These are phyloP conservation scores for Lepus townsendii DNA, from an alignment of 2,797 vertebrate species.

Conservation along the genomic window DNA sequence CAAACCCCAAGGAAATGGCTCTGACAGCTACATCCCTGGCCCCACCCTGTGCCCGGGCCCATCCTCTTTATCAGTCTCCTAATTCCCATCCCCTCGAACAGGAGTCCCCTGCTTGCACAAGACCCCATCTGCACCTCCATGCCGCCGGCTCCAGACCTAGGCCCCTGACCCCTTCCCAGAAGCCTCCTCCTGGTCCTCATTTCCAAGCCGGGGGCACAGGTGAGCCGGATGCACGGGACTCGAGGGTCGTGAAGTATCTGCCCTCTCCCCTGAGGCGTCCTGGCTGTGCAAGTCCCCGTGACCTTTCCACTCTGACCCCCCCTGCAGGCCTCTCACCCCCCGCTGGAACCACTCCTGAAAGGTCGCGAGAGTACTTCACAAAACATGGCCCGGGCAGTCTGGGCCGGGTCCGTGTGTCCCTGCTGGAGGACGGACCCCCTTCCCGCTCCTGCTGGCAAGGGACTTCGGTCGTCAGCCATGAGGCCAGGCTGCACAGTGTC, in stretches of 20 bases:
- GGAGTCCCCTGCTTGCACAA: not conserved
- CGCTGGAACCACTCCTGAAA: not conserved
- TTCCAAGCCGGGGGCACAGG: not conserved
- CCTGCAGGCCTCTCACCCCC: not conserved
- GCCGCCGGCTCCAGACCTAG: not conserved
- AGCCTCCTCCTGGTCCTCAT: not conserved
- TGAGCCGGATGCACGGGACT: not conserved
- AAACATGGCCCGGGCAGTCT: not conserved
- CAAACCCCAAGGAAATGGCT: not conserved
- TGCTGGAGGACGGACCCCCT: not conserved
- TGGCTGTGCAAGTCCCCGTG: not conserved
- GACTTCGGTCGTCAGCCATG: not conserved
- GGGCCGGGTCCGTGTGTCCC: fast-evolving
- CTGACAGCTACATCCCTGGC: not conserved
- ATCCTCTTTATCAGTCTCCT: not conserved
- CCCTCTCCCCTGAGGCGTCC: not conserved
- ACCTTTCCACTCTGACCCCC: not conserved
- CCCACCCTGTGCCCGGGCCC: not conserved
- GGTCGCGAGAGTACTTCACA: not conserved
- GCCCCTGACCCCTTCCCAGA: not conserved
- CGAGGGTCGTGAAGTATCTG: not conserved
- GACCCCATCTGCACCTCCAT: not conserved
- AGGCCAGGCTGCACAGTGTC: not conserved
- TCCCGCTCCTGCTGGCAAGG: not conserved
- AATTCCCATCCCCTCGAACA: not conserved